Evolutionary conservation across 1,140 invertebrate species (phyloP).

Genomic region (Brachionus manjavacas): DNA sequence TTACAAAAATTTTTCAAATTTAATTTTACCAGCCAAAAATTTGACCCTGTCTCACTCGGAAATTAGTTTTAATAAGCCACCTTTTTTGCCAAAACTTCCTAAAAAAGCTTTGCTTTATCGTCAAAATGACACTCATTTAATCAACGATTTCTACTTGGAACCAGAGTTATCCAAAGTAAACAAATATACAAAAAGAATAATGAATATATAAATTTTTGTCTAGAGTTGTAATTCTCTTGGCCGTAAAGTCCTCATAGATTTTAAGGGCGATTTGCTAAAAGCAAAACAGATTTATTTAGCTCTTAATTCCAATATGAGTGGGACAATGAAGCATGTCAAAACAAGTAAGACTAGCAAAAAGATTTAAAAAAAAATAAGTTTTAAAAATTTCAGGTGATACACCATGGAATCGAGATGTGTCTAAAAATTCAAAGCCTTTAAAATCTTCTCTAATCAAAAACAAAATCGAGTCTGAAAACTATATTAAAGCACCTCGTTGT

Average conservation of each 20-base stretch:
- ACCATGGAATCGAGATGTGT: neutral
- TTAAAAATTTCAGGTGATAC: neutral
- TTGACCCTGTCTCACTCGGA: neutral
- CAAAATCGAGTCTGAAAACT: neutral
- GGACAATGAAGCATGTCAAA: slow-evolving; percentile 17
- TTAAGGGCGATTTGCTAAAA: slow-evolving; percentile 37
- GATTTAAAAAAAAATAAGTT: neutral
- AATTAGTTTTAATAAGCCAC: slow-evolving; percentile 15
- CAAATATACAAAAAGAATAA: neutral
- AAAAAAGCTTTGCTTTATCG: neutral
- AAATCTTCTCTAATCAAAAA: slow-evolving; percentile 12
- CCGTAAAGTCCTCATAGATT: neutral
- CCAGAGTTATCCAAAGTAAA: neutral
- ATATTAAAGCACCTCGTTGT: neutral
- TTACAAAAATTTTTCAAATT: neutral
- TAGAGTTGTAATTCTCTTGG: neutral
- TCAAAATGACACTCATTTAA: slow-evolving; percentile 22
- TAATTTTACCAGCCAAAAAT: neutral
- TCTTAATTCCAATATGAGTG: slow-evolving; percentile 5
- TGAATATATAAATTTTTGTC: neutral
- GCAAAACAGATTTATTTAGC: slow-evolving; percentile 2
- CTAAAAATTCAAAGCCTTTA: neutral
- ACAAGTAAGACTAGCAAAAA: neutral
- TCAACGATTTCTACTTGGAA: slow-evolving; percentile 19
- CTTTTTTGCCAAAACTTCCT: slow-evolving; percentile 24